Percentiles rank a stretch among this genome's conserved stretches.
Conservation (phyloP, 2,113 vertebrate genomes). For the Campylomormyrus tamandua region DNA sequence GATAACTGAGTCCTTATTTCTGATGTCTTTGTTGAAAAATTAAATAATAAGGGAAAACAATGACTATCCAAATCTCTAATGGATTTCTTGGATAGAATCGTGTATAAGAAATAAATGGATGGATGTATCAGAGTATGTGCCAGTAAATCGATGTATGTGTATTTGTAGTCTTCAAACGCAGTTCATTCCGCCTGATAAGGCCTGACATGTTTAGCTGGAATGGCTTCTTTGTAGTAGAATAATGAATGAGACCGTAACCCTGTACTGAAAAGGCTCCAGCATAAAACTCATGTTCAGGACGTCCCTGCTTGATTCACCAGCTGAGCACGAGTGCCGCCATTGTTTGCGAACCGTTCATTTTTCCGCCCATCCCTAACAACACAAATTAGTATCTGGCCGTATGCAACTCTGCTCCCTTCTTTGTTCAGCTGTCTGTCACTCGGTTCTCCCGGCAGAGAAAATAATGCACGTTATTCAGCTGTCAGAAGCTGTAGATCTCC, state of each 20-base stretch:
- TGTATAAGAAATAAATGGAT: not conserved
- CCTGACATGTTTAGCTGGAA: not conserved
- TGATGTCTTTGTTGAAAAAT: not conserved
- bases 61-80: not conserved
- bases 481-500: conserved; percentile 3
- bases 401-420: not conserved
- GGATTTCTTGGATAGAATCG: not conserved
- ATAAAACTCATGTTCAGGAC: not conserved
- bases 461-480: conserved; percentile 4
- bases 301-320: not conserved
- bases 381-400: not conserved
- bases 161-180: not conserved
- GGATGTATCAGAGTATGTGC: not conserved
- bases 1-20: not conserved
- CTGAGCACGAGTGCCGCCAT: not conserved
- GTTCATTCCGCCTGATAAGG: not conserved
- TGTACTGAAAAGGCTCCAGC: not conserved
- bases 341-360: not conserved
- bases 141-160: not conserved
- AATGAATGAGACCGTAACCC: not conserved
- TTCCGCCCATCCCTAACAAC: not conserved
- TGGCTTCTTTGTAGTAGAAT: not conserved
- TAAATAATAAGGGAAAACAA: not conserved
- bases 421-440: not conserved
- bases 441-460: not conserved